Conservation (phyloP, 2,797 vertebrate species). For the Phataginus tetradactyla region DNA sequence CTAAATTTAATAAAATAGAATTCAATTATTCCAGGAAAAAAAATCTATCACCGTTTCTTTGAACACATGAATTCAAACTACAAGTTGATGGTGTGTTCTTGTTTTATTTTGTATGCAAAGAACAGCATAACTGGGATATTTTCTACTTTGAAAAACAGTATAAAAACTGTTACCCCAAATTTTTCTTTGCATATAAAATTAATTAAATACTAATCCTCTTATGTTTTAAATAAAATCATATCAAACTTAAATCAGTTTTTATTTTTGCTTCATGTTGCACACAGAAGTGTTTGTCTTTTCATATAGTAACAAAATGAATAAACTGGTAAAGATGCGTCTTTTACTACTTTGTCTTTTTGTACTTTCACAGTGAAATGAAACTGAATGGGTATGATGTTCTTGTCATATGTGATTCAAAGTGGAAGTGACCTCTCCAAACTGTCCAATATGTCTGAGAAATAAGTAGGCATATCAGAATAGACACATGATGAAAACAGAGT, state of each 20-base stretch:
- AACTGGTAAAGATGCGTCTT: background rate
- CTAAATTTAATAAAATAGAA: background rate
- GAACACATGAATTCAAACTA: background rate
- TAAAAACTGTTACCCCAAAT: background rate
- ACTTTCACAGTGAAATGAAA: background rate
- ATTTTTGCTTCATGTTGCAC: conserved; percentile 3
- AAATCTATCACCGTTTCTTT: background rate
- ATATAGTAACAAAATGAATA: background rate
- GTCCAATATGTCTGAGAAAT: conserved; percentile 6
- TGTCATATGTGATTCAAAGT: background rate
- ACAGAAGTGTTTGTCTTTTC: background rate
- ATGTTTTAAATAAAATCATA: background rate
- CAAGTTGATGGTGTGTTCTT: background rate
- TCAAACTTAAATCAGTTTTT: background rate
- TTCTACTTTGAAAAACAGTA: background rate
- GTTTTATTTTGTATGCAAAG: background rate
- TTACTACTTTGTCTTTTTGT: background rate
- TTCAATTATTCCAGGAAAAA: background rate
- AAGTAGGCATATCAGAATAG: background rate
- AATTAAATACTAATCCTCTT: background rate
- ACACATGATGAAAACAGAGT: background rate
- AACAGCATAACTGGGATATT: background rate
- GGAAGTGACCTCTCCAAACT: background rate
- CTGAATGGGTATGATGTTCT: background rate
- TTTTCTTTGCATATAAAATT: conserved; percentile 14